Percentiles rank a stretch among this genome's conserved stretches.
Evolutionary conservation across 1,140 invertebrate genomes (phyloP).

Genomic region (Ctenoplectra terminalis): DNA sequence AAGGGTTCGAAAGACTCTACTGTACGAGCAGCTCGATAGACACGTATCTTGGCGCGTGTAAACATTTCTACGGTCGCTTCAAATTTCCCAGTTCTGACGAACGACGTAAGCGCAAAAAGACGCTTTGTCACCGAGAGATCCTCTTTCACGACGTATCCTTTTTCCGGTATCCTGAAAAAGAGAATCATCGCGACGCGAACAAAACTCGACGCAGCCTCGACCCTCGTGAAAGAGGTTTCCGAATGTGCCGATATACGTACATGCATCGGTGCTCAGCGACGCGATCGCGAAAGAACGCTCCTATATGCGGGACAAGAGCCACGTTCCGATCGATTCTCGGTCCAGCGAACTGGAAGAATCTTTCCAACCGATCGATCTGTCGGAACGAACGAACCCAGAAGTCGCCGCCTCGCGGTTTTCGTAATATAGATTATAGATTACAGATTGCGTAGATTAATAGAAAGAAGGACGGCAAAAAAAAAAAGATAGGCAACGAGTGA

Average conservation of each 20-base stretch:
- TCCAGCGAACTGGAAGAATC: background rate
- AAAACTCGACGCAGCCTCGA: background rate
- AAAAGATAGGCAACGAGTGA: background rate
- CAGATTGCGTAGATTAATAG: too few species aligned
- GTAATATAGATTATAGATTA: too few species aligned
- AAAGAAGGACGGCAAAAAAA: background rate
- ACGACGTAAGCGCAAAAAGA: conserved; percentile 1
- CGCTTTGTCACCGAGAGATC: background rate
- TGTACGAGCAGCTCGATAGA: background rate
- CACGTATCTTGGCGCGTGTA: conserved; percentile 1
- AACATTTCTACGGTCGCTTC: background rate
- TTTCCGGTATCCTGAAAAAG: background rate
- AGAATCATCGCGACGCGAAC: background rate
- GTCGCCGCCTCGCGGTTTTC: background rate
- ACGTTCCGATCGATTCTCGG: background rate
- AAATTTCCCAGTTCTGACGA: background rate
- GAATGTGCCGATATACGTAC: background rate
- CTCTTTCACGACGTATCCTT: background rate
- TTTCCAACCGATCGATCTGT: background rate
- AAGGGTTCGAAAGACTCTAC: background rate
- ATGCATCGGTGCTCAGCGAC: too few species aligned
- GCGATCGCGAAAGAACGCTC: too few species aligned
- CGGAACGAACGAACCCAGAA: background rate
- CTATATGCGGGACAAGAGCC: too few species aligned
- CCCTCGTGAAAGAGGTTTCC: background rate